Evolutionary conservation across 1,140 invertebrate genomes (phyloP).

Genomic region (Notospermus geniculatus): DNA sequence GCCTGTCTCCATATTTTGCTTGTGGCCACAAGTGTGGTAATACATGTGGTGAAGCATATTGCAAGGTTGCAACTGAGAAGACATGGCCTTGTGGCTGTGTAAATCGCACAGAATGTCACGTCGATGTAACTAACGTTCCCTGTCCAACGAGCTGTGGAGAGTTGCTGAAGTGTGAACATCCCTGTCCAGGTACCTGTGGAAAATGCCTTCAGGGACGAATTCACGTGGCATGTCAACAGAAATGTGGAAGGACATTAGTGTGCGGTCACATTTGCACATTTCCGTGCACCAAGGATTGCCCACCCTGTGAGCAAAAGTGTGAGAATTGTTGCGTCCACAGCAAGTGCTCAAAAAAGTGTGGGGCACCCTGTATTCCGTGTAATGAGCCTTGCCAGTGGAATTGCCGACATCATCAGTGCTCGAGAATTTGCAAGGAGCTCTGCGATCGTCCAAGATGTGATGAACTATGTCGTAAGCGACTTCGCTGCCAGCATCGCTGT

Average conservation of each 20-base stretch:
- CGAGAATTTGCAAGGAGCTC: slow-evolving; percentile 60
- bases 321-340: slow-evolving; percentile 61
- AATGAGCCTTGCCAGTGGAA: slow-evolving; percentile 56
- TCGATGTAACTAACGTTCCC: slow-evolving; percentile 6
- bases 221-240: slow-evolving; percentile 55
- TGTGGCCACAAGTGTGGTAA: slow-evolving; percentile 25
- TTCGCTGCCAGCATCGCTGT: slow-evolving; percentile 66
- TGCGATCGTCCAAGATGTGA: slow-evolving; percentile 62
- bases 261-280: slow-evolving; percentile 52
- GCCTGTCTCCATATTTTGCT: slow-evolving; percentile 11
- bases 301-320: slow-evolving; percentile 57
- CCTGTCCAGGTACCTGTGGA: slow-evolving; percentile 63
- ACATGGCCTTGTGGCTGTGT: slow-evolving; percentile 25
- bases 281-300: slow-evolving; percentile 30
- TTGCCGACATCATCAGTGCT: slow-evolving; percentile 62
- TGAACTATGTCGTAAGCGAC: slow-evolving; percentile 30
- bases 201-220: slow-evolving; percentile 64
- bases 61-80: slow-evolving; percentile 8
- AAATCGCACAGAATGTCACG: slow-evolving; percentile 27
- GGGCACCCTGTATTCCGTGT: slow-evolving; percentile 63
- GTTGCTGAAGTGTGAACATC: slow-evolving; percentile 64
- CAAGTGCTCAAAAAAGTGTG: slow-evolving; percentile 62
- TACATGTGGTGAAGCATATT: slow-evolving; percentile 19
- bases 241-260: slow-evolving; percentile 45
- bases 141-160: slow-evolving; percentile 51